These are phyloP conservation scores for Papilio helenus DNA, from an alignment of 1,140 invertebrate genomes.

Conservation along the genomic window DNA sequence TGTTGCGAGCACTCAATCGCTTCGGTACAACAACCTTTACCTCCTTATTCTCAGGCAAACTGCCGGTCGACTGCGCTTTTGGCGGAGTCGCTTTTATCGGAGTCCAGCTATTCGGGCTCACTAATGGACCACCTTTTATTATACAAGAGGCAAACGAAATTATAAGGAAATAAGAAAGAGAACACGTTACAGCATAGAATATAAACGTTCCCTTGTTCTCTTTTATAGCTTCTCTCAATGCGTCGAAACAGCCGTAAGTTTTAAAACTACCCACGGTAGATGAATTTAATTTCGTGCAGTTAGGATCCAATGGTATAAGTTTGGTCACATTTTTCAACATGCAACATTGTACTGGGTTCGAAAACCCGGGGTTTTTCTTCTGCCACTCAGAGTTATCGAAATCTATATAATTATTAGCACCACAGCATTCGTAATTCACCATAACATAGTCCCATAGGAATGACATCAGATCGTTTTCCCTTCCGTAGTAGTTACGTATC, in stretches of 20 bases:
- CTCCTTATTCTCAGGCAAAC: constrained; percentile 27
- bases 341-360: constrained; percentile 71
- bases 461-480: constrained; percentile 67
- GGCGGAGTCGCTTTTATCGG: constrained; percentile 1
- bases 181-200: constrained; percentile 59
- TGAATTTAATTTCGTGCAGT: constrained; percentile 54
- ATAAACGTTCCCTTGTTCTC: constrained; percentile 60
- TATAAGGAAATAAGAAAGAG: constrained; percentile 52
- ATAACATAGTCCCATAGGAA: constrained; percentile 67
- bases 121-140: constrained; percentile 62
- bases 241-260: constrained; percentile 62
- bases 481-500: constrained; percentile 62
- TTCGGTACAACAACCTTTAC: constrained; percentile 43
- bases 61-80: neutral
- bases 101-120: neutral
- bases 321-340: constrained; percentile 55
- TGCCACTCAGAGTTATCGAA: constrained; percentile 63
- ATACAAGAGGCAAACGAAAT: constrained; percentile 69
- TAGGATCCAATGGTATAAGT: constrained; percentile 55
- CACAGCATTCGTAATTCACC: constrained; percentile 72
- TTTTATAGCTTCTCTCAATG: constrained; percentile 54
- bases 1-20: constrained; percentile 58
- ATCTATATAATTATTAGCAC: constrained; percentile 59
- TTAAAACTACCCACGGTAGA: constrained; percentile 45
- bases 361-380: constrained; percentile 52